Conservation (phyloP, 2,113 vertebrate species). For the Perognathus longimembris region DNA sequence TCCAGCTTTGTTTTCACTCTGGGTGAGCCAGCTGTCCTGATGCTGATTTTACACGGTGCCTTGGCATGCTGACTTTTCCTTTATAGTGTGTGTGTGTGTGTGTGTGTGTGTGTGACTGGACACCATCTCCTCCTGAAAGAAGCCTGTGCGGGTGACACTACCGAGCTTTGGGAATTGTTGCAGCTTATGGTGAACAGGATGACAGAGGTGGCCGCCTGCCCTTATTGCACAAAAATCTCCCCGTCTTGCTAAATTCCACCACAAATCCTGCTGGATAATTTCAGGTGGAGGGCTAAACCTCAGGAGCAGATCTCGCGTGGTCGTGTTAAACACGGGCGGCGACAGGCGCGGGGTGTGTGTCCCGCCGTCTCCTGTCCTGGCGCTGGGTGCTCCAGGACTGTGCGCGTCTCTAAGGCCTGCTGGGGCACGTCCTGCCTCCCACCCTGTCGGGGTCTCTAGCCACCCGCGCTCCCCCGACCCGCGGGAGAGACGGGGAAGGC, state of each 20-base stretch:
- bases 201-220: neutral
- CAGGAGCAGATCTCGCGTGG: no score
- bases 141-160: rapidly evolving
- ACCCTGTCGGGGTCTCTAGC: no score
- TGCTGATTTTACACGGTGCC: rapidly evolving
- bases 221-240: neutral
- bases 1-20: neutral
- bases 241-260: neutral
- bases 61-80: neutral
- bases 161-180: neutral
- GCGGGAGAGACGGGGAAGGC: no score
- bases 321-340: no score
- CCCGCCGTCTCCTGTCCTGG: neutral
- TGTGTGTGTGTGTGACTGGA: neutral
- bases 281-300: neutral
- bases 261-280: neutral
- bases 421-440: no score
- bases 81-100: no score
- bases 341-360: no score
- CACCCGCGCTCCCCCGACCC: no score
- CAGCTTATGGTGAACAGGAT: rapidly evolving
- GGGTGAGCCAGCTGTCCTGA: rapidly evolving
- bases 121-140: neutral
- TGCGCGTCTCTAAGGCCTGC: neutral
- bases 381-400: neutral